Evolutionary conservation across 2,888 invertebrate genomes (phyloP).

Genomic region (Drosophila neotestacea): DNA sequence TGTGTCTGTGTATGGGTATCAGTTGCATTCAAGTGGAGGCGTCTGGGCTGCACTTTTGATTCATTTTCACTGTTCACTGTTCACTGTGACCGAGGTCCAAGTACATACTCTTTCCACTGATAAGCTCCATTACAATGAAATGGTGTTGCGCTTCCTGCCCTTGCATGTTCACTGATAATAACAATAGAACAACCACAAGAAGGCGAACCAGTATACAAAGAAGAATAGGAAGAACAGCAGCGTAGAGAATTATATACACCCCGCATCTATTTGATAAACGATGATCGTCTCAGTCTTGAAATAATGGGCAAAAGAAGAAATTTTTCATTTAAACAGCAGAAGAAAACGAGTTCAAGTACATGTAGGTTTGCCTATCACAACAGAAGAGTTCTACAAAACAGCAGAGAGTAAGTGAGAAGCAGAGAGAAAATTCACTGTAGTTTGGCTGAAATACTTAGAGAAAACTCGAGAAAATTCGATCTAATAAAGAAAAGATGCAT

Average conservation of each 20-base stretch:
- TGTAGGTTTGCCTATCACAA: background rate
- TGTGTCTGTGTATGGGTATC: conserved; percentile 32
- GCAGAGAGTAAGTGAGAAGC: conserved; percentile 7
- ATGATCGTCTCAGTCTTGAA: conserved; percentile 24
- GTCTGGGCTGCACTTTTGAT: conserved; percentile 75
- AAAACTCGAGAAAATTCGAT: conserved; percentile 8
- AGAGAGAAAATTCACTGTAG: conserved; percentile 3
- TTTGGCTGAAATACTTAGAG: background rate
- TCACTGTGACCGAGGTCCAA: background rate
- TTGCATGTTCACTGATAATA: conserved; percentile 75
- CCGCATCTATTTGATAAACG: conserved; percentile 49
- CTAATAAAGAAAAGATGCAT: background rate
- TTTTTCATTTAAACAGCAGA: conserved; percentile 29
- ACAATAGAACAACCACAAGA: conserved; percentile 38
- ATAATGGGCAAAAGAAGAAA: conserved; percentile 23
- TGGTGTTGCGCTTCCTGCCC: conserved; percentile 65
- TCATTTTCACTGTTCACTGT: conserved; percentile 55
- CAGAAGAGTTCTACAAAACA: conserved; percentile 24
- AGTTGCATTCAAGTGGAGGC: conserved; percentile 65
- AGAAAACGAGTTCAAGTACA: conserved; percentile 64
- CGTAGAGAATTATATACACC: conserved; percentile 12
- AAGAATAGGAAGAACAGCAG: conserved; percentile 12
- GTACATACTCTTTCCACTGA: conserved; percentile 37
- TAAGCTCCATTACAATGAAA: conserved; percentile 56
- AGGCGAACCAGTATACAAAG: conserved; percentile 17